Base-by-base conservation (phyloP, 2,797 vertebrate species). In the Sphaeramia orbicularis region DNA sequence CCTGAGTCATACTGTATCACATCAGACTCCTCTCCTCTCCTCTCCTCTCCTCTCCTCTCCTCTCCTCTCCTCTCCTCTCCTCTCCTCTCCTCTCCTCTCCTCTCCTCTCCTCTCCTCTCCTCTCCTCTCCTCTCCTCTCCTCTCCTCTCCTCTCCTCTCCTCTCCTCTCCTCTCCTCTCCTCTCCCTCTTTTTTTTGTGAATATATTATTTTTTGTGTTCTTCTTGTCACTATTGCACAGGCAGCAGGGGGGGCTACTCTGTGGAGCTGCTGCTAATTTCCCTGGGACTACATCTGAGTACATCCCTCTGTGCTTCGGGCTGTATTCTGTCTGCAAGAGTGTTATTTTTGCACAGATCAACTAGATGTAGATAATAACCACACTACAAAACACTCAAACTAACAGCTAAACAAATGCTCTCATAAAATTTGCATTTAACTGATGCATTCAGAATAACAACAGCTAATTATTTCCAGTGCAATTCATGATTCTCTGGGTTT, bases 1-100 rank as follows among this genome's bases (percentile, higher is more conserved):
- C 85, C 88, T 87, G 86, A 90, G 88, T 90, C 90, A 87, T 83
- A 74, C 78, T 85, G 76, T 82, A 81, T 87, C 83, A 72, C 72
- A 76, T 76, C 65, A 76, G 54, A 58, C 60, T 32, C n/a, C 12
- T 8, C 2, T 54, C 42, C 42, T 36, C 36, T 50, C 15, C 42
- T 24, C 61, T 18, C 42, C n/a, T 30, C 42, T 37, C 19, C 21
- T 67, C 63, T 49, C 71, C 51, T 65, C 43, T 58, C 45, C 36
- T 50, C 61, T 63, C 60, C 42, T 63, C 59, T 65, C 58, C 47
- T 52, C 41, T 55, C 27, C 41, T 62, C 72, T 65, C 37, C 44
- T 64, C 65, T 43, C 58, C 43, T 71, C 47, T 38, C 47, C 32
- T 18, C 59, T 30, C 30, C 62, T 47, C 19, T 51, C 18, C 27